These are phyloP conservation scores for Aporophyla lueneburgensis DNA, from an alignment of 2,888 invertebrate species.

Conservation along the genomic window DNA sequence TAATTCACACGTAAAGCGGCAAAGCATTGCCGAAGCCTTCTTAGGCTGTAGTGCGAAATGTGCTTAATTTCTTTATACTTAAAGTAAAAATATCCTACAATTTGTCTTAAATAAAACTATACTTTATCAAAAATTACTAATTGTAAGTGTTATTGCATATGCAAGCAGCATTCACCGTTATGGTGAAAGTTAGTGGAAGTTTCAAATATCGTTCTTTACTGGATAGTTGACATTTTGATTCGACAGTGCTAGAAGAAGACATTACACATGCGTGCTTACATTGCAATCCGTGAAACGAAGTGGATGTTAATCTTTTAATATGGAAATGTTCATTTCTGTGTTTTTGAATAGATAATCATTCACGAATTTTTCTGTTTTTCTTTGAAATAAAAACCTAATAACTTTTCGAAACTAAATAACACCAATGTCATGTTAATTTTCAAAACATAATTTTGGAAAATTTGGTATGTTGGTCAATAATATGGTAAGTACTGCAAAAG, in stretches of 20 bases:
- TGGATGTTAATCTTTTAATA: constrained; percentile 84
- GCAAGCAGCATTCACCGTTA: constrained; percentile 87
- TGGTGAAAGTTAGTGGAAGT: constrained; percentile 85
- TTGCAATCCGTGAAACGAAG: constrained; percentile 86
- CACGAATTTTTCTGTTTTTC: constrained; percentile 3
- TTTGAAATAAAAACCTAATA: constrained; percentile 29
- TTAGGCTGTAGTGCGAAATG: constrained; percentile 83
- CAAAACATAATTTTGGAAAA: not conserved
- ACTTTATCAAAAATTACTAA: constrained; percentile 52
- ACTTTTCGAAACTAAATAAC: not conserved
- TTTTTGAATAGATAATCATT: constrained; percentile 71
- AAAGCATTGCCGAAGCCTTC: constrained; percentile 85
- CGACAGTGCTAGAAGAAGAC: constrained; percentile 83
- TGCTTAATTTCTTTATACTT: constrained; percentile 76
- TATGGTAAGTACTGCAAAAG: constrained; percentile 9
- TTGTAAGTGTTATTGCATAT: constrained; percentile 80
- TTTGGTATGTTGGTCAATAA: not conserved
- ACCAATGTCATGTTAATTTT: not conserved
- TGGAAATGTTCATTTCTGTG: constrained; percentile 75
- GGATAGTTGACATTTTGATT: constrained; percentile 70
- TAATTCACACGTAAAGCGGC: constrained; percentile 87
- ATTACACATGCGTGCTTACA: constrained; percentile 88
- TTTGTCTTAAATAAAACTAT: constrained; percentile 34
- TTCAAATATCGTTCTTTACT: constrained; percentile 63
- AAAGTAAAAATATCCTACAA: constrained; percentile 65